Conservation (phyloP, 1,140 invertebrate species). For the Potamilus streckersoni region DNA sequence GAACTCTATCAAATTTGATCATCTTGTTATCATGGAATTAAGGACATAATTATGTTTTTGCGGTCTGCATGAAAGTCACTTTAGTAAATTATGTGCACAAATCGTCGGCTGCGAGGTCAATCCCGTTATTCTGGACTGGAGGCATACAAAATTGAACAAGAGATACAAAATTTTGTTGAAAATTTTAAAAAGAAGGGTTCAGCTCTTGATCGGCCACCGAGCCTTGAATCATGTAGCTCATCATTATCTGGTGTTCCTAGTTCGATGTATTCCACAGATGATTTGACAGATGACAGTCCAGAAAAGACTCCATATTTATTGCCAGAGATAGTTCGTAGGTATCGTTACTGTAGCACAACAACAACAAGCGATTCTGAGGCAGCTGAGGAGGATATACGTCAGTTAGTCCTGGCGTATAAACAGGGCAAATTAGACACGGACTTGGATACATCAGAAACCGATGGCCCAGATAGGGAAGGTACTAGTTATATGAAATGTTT, state of each 20-base stretch:
- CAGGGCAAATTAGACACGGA: conserved; percentile 24
- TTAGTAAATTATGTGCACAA: conserved; percentile 20
- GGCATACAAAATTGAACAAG: conserved; percentile 31
- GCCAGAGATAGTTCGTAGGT: conserved; percentile 28
- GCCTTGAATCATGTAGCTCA: conserved; percentile 10
- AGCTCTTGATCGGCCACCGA: conserved; percentile 15
- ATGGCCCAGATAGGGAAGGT: too few species aligned
- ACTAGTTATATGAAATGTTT: too few species aligned
- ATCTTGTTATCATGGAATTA: too few species aligned
- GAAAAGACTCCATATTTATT: conserved; percentile 31
- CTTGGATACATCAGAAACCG: too few species aligned
- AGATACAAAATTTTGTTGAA: conserved; percentile 33
- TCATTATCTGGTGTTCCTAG: conserved; percentile 23
- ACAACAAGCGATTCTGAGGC: conserved; percentile 21
- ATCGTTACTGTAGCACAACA: conserved; percentile 29
- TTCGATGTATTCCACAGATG: conserved; percentile 26
- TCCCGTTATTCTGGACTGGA: conserved; percentile 23
- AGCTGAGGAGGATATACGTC: conserved; percentile 17
- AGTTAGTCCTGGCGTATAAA: conserved; percentile 26
- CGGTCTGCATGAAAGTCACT: too few species aligned
- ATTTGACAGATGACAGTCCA: conserved; percentile 31
- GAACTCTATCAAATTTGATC: too few species aligned
- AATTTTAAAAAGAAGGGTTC: conserved; percentile 33
- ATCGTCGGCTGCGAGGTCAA: conserved; percentile 27
- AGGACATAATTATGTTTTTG: too few species aligned